These are phyloP conservation scores for Sinocyclocheilus anshuiensis DNA, from an alignment of 2,113 vertebrate genomes.

Conservation along the genomic window DNA sequence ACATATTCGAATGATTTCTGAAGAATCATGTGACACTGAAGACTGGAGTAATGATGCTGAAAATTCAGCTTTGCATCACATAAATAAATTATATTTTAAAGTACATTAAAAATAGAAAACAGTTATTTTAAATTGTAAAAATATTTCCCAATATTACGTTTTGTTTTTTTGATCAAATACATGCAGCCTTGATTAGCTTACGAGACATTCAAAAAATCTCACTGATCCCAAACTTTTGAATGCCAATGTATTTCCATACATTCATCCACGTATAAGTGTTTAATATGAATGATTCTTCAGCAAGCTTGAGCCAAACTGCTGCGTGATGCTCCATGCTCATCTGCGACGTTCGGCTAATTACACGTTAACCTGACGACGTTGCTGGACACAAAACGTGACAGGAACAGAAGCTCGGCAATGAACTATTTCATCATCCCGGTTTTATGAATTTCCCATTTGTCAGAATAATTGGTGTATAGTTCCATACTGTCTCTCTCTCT, in stretches of 20 bases:
- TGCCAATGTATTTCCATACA: background rate
- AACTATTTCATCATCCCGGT: background rate
- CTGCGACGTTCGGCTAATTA: background rate
- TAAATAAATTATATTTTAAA: background rate
- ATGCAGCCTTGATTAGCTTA: too few species aligned
- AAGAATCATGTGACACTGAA: too few species aligned
- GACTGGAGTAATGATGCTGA: too few species aligned
- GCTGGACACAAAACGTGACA: background rate
- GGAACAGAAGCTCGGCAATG: conserved; percentile 22
- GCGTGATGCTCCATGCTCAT: background rate
- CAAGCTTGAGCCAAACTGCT: background rate
- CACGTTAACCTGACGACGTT: conserved; percentile 14
- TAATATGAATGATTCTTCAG: background rate
- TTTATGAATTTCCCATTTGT: background rate
- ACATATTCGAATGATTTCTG: too few species aligned
- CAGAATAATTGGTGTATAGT: background rate
- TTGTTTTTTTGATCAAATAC: too few species aligned
- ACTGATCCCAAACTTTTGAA: too few species aligned
- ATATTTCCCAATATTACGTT: too few species aligned
- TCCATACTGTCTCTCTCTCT: too few species aligned
- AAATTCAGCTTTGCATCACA: too few species aligned
- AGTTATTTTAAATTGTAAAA: too few species aligned
- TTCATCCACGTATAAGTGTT: background rate
- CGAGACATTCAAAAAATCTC: too few species aligned
- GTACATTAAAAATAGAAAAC: too few species aligned